A percentile compares a stretch with the other conserved stretches of the same genome.
phyloP scores from a whole-genome alignment of 2,113 vertebrate species.

The Oostethus manadensis region DNA sequence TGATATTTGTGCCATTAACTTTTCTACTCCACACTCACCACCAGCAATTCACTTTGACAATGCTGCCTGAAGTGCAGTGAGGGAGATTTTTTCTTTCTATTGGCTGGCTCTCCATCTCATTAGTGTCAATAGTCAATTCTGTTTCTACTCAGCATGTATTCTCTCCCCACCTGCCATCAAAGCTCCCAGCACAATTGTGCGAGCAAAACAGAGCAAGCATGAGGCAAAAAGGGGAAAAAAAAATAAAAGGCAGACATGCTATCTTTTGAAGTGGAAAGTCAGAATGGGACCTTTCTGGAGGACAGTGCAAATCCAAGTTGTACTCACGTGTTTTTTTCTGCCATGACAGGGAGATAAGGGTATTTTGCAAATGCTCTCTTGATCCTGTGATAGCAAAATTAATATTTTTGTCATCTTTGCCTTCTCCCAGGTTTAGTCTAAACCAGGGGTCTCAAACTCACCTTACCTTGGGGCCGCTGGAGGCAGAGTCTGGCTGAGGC shows the following conservation, averaged over 20 bases:
- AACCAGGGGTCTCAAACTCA: no score
- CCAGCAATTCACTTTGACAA: constrained; percentile 26
- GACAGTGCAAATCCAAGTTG: not conserved
- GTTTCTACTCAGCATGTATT: constrained; percentile 34
- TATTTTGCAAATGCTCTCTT: no score
- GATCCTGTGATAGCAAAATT: no score
- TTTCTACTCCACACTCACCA: constrained; percentile 9
- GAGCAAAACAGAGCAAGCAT: constrained; percentile 42
- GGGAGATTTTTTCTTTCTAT: constrained; percentile 17
- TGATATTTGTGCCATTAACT: constrained; percentile 15
- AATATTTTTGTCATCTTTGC: no score
- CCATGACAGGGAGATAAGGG: no score
- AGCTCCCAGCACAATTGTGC: constrained; percentile 65
- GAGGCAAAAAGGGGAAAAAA: constrained; percentile 19
- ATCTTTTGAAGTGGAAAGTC: constrained; percentile 70
- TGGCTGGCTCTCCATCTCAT: constrained; percentile 55
- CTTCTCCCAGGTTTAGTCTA: no score
- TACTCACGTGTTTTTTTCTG: not conserved
- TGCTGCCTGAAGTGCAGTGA: constrained; percentile 29
- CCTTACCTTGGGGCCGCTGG: no score
- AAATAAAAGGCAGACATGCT: constrained; percentile 37
- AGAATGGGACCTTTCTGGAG: constrained; percentile 30
- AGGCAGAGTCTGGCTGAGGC: no score
- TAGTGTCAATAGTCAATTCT: constrained; percentile 57
- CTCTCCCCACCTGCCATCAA: constrained; percentile 64